Conservation (phyloP, 2,113 vertebrate genomes). For the Etheostoma spectabile region DNA sequence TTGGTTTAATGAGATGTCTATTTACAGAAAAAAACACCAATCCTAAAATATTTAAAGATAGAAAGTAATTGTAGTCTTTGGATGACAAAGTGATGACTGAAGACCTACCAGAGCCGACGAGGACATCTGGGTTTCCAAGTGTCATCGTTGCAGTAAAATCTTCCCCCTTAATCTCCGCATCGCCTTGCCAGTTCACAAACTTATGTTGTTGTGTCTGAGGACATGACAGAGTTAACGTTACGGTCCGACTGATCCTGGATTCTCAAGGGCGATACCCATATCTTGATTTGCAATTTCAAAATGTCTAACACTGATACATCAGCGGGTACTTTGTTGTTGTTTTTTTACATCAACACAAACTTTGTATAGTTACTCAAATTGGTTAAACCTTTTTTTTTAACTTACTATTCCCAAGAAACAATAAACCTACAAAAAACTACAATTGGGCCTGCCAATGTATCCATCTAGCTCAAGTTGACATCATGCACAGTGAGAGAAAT, state of each 20-base stretch:
- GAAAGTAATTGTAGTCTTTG: not conserved
- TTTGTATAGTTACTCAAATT: too few relatives aligned
- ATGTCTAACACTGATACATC: not conserved
- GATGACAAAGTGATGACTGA: not conserved
- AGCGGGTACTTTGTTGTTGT: not conserved
- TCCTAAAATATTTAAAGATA: not conserved
- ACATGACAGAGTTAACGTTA: not conserved
- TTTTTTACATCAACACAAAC: not conserved
- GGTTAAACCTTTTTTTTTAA: too few relatives aligned
- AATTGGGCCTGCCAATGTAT: not conserved
- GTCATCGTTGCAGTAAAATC: slow-evolving; percentile 90
- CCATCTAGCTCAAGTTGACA: not conserved
- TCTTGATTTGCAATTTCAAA: not conserved
- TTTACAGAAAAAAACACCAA: not conserved
- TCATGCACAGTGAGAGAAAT: not conserved
- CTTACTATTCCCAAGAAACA: not conserved
- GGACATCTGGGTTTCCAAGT: slow-evolving; percentile 89
- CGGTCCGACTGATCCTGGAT: not conserved
- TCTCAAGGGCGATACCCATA: too few relatives aligned
- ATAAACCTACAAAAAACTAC: not conserved
- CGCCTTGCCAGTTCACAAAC: slow-evolving; percentile 93
- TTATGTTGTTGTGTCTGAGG: slow-evolving; percentile 90
- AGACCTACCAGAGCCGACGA: slow-evolving; percentile 88
- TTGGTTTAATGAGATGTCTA: not conserved
- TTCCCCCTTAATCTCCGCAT: slow-evolving; percentile 87